Conservation (phyloP, 2,888 invertebrate species). For the Crossocerus cetratus region DNA sequence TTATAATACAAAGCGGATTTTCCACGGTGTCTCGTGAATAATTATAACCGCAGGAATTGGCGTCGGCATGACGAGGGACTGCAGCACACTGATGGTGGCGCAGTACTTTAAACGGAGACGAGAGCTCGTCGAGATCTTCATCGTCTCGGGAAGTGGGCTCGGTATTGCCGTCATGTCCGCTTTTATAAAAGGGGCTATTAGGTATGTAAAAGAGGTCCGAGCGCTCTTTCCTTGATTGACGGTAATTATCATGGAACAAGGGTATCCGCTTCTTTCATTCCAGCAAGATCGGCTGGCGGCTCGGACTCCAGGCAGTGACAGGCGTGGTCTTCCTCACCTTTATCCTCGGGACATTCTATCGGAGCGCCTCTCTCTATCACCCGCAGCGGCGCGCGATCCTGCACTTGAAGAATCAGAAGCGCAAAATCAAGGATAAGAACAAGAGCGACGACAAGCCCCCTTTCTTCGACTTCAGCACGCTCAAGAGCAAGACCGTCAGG, state of each 20-base stretch:
- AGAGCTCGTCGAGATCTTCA: conserved; percentile 92
- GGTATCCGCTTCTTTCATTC: conserved; percentile 56
- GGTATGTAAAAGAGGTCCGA: conserved; percentile 78
- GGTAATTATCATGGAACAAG: neutral
- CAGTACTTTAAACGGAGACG: conserved; percentile 92
- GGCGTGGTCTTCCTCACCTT: conserved; percentile 90
- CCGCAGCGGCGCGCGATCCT: conserved; percentile 91
- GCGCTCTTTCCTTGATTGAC: neutral
- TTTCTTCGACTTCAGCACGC: conserved; percentile 91
- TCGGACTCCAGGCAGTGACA: conserved; percentile 91
- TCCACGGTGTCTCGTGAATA: too few species aligned
- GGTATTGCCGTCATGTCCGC: conserved; percentile 91
- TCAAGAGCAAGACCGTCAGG: conserved; percentile 90
- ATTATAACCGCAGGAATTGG: conserved; percentile 81
- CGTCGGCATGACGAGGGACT: conserved; percentile 90
- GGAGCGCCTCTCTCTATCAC: conserved; percentile 92
- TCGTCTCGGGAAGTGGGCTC: conserved; percentile 90
- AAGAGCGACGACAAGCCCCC: conserved; percentile 88
- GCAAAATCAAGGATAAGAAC: conserved; percentile 89
- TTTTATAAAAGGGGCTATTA: conserved; percentile 87
- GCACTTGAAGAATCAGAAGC: conserved; percentile 92
- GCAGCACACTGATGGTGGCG: conserved; percentile 92
- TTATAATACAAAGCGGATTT: too few species aligned
- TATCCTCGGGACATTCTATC: conserved; percentile 91
- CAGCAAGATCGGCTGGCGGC: conserved; percentile 89